Conservation (phyloP, 2,888 invertebrate genomes). For the Anaspis maculata region DNA sequence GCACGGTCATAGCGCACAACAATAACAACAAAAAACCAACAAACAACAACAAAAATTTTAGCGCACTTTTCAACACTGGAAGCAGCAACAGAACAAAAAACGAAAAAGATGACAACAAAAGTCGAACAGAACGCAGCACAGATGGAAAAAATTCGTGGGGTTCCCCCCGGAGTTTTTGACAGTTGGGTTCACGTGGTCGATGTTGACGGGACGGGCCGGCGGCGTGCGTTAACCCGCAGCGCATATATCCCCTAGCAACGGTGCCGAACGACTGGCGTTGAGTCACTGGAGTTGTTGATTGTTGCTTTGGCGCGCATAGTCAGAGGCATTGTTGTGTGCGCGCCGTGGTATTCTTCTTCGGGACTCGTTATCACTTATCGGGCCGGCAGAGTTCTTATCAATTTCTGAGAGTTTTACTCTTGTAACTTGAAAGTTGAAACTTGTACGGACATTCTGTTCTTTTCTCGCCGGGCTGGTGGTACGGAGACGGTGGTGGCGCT, state of each 20-base stretch:
- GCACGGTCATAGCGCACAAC: constrained; percentile 17
- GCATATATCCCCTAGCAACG: constrained; percentile 23
- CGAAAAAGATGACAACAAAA: constrained; percentile 14
- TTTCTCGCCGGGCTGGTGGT: too few species aligned
- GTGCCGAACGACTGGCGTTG: constrained; percentile 29
- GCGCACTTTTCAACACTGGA: constrained; percentile 21
- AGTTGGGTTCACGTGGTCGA: constrained; percentile 16
- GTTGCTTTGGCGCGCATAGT: constrained; percentile 26
- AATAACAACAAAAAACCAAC: constrained; percentile 21
- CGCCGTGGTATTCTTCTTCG: constrained; percentile 7
- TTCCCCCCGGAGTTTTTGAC: too few species aligned
- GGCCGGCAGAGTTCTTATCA: constrained; percentile 17
- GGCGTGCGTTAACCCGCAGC: constrained; percentile 17
- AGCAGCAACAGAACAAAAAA: constrained; percentile 22
- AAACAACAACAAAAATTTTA: too few species aligned
- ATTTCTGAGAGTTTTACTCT: too few species aligned
- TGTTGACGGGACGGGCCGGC: too few species aligned
- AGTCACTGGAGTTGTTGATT: constrained; percentile 24
- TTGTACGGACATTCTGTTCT: constrained; percentile 26
- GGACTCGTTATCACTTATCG: too few species aligned
- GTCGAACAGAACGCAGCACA: constrained; percentile 1
- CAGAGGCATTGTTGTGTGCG: constrained; percentile 8
- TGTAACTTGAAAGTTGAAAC: constrained; percentile 27
- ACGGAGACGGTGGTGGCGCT: too few species aligned
- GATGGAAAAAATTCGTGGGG: too few species aligned